Conservation (phyloP, 2,113 vertebrate genomes). For the Tupaia chinensis region DNA sequence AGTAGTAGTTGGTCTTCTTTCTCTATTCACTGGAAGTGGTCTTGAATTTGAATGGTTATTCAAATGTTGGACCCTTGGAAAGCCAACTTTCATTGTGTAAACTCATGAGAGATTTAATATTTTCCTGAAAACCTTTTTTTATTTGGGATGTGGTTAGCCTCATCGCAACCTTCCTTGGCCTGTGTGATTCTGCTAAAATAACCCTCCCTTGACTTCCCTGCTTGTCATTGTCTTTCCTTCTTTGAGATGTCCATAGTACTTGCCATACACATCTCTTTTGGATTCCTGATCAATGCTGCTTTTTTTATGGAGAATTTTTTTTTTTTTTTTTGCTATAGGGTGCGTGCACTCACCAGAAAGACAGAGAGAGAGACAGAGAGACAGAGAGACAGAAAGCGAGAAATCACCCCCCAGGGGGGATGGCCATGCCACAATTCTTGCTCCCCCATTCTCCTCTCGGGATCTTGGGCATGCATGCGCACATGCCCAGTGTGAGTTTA, state of each 20-base stretch:
- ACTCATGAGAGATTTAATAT: neutral
- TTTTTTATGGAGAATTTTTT: too few relatives aligned
- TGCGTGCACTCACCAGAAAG: too few relatives aligned
- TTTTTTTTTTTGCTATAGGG: too few relatives aligned
- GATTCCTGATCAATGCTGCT: neutral
- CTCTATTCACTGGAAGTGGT: neutral
- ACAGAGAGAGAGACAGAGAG: too few relatives aligned
- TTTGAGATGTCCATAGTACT: neutral
- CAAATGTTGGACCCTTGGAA: neutral
- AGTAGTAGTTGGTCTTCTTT: neutral
- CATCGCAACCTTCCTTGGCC: neutral
- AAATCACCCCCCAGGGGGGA: too few relatives aligned
- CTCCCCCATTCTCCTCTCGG: too few relatives aligned
- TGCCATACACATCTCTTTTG: neutral
- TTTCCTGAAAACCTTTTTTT: constrained; percentile 40
- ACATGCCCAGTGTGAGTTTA: too few relatives aligned
- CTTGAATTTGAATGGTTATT: neutral
- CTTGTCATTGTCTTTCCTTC: neutral
- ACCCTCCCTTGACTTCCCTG: neutral
- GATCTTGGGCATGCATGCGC: too few relatives aligned
- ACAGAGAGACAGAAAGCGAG: too few relatives aligned
- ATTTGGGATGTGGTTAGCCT: neutral
- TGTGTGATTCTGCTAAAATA: neutral
- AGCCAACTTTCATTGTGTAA: neutral
- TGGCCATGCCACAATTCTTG: too few relatives aligned